Conservation (phyloP, 2,888 invertebrate species). For the Crematogaster levior region DNA sequence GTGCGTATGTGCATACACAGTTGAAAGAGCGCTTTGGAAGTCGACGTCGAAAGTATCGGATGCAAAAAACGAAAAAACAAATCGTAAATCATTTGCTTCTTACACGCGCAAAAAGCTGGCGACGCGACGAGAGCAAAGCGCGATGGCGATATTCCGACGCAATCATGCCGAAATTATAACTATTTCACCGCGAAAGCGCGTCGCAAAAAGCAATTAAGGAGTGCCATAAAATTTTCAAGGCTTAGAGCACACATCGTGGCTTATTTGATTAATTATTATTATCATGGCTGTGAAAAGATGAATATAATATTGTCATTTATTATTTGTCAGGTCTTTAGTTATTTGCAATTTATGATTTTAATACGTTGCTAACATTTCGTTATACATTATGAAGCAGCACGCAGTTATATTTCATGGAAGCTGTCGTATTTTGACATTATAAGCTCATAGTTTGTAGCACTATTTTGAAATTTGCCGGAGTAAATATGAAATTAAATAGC, state of each 20-base stretch:
- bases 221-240: neutral
- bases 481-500: neutral
- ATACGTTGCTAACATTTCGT: neutral
- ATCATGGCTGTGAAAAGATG: neutral
- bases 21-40: constrained; percentile 20
- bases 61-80: constrained; percentile 54
- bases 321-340: neutral
- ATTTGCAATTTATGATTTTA: constrained; percentile 24
- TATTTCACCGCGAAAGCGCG: constrained; percentile 12
- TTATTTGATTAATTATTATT: constrained; percentile 20
- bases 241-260: neutral
- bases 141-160: constrained; percentile 34
- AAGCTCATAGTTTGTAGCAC: neutral
- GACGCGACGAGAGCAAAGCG: constrained; percentile 26
- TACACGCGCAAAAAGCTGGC: constrained; percentile 28
- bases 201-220: constrained; percentile 6
- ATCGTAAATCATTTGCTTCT: constrained; percentile 53
- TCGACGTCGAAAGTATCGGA: constrained; percentile 42
- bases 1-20: neutral
- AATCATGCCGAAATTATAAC: constrained; percentile 42
- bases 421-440: constrained; percentile 21
- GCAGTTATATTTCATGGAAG: constrained; percentile 14
- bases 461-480: constrained; percentile 3
- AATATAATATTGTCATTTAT: constrained; percentile 25
- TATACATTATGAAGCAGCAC: neutral